phyloP scores from a whole-genome alignment of 2,888 invertebrate species.

The Hanleya hanleyi region DNA sequence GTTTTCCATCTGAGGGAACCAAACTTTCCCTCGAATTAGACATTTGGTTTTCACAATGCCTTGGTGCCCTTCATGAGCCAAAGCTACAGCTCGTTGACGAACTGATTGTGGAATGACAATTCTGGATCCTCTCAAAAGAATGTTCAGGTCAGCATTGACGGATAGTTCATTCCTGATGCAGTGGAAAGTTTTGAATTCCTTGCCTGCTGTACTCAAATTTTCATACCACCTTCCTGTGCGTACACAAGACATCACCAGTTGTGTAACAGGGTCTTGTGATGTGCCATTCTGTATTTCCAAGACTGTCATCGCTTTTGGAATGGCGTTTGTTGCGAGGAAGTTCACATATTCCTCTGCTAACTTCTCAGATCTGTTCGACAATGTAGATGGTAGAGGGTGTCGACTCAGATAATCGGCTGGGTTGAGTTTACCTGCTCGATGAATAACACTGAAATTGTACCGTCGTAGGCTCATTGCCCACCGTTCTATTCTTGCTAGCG shows the following conservation, averaged over 20 bases:
- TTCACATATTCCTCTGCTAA: constrained; percentile 33
- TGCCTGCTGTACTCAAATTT: background rate
- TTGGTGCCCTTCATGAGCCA: constrained; percentile 49
- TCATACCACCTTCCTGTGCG: background rate
- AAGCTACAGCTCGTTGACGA: constrained; percentile 28
- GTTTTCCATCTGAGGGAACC: constrained; percentile 44
- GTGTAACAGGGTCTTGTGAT: background rate
- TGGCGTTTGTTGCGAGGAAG: constrained; percentile 24
- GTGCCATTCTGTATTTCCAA: constrained; percentile 22
- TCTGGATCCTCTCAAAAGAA: constrained; percentile 27
- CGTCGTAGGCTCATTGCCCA: constrained; percentile 13
- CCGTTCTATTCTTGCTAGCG: constrained; percentile 14
- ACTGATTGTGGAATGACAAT: constrained; percentile 39
- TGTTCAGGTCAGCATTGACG: background rate
- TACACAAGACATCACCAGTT: background rate
- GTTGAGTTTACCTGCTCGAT: constrained; percentile 11
- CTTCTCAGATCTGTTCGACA: constrained; percentile 23
- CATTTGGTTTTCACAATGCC: constrained; percentile 45
- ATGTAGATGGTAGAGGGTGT: constrained; percentile 41
- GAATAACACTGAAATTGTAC: constrained; percentile 16
- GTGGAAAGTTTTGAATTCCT: background rate
- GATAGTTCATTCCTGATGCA: background rate
- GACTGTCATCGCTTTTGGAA: constrained; percentile 36
- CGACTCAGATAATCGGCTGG: constrained; percentile 14
- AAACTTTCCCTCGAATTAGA: constrained; percentile 42